Conservation (phyloP, 2,113 vertebrate genomes). For the Tragelaphus imberbis region DNA sequence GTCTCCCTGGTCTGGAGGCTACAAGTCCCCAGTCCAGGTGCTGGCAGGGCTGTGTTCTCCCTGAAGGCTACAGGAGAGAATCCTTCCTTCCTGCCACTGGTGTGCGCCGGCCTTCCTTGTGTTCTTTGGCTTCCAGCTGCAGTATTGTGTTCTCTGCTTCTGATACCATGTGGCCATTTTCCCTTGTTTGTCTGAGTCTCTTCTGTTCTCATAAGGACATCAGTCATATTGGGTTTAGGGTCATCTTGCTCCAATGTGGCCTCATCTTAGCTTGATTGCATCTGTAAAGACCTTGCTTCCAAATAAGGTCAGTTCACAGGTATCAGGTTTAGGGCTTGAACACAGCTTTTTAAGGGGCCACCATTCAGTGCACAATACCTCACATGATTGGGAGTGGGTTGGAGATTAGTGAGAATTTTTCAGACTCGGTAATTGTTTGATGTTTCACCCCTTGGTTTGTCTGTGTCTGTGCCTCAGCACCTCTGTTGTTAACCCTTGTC, state of each 20-base stretch:
- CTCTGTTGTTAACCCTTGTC: background rate
- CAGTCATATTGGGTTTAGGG: too few species aligned
- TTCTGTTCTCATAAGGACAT: too few species aligned
- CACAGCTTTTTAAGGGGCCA: background rate
- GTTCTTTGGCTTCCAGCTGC: background rate
- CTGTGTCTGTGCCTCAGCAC: background rate
- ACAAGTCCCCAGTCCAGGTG: background rate
- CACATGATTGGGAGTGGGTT: too few species aligned
- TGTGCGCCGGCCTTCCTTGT: accelerated
- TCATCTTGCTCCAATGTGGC: accelerated
- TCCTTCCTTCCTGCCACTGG: background rate
- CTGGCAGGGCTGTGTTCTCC: accelerated
- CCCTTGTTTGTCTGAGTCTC: too few species aligned
- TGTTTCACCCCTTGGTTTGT: background rate
- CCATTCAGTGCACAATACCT: background rate
- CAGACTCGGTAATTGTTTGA: background rate
- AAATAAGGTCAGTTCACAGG: background rate
- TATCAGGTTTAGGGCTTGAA: background rate
- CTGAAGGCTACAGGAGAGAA: background rate
- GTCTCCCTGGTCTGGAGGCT: background rate
- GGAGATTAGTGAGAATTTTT: background rate
- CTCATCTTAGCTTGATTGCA: background rate
- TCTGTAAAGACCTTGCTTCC: background rate
- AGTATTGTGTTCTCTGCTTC: background rate
- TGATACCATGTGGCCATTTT: accelerated